phyloP scores from a whole-genome alignment of 2,113 vertebrate genomes.

The Fukomys damarensis region DNA sequence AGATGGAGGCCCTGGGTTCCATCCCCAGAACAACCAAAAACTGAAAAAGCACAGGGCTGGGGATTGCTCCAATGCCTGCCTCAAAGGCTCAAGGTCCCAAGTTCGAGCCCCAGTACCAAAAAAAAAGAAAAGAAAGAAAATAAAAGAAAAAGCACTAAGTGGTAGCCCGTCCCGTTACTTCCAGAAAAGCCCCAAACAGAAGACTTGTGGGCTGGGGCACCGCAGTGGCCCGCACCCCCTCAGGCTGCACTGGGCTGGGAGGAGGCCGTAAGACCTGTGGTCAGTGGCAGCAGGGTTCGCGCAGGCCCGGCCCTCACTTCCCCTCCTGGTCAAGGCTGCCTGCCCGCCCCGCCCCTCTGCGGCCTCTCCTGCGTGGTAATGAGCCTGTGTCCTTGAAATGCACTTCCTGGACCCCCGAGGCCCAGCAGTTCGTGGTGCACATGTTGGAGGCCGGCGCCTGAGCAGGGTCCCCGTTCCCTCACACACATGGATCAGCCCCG shows the following conservation, averaged over 20 bases:
- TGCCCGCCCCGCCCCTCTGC: background rate
- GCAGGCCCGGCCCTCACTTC: background rate
- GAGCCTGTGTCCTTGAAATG: background rate
- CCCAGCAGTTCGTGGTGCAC: accelerated
- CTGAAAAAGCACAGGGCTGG: background rate
- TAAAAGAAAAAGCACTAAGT: background rate
- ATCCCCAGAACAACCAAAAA: background rate
- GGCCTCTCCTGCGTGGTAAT: background rate
- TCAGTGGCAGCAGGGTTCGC: background rate
- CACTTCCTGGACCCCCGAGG: background rate
- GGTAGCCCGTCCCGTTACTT: background rate
- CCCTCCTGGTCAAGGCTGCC: background rate
- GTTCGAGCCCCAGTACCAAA: too few species aligned
- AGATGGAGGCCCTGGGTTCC: background rate
- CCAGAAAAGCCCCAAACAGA: background rate
- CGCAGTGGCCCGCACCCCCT: background rate
- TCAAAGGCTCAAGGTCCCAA: too few species aligned
- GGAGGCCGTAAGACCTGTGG: accelerated
- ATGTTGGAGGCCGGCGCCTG: accelerated
- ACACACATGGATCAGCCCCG: background rate
- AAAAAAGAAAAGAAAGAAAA: too few species aligned
- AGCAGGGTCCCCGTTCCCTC: too few species aligned
- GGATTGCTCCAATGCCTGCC: too few species aligned
- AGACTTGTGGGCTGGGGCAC: background rate
- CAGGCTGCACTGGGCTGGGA: background rate